Evolutionary conservation across 2,888 invertebrate genomes (phyloP).

Genomic region (Zaprionus lineosus): DNA sequence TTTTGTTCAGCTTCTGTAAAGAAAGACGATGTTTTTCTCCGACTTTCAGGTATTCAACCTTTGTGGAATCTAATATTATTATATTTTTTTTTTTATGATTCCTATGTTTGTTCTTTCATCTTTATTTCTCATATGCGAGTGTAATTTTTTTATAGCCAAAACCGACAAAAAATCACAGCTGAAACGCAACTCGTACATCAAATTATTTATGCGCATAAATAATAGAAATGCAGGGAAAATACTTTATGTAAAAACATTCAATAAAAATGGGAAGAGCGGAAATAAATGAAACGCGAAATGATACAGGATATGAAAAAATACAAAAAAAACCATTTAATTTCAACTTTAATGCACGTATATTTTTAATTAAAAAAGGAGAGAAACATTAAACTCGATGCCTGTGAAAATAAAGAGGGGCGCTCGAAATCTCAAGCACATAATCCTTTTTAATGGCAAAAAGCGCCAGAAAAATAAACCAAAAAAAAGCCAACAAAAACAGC

Average conservation of each 20-base stretch:
- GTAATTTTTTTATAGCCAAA: slow-evolving; percentile 37
- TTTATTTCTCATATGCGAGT: slow-evolving; percentile 16
- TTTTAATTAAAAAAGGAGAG: slow-evolving; percentile 62
- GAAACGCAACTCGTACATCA: slow-evolving; percentile 31
- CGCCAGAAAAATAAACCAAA: slow-evolving; percentile 7
- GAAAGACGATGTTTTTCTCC: too few species aligned
- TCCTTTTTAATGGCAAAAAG: slow-evolving; percentile 56
- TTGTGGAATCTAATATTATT: neutral
- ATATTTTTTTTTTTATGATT: slow-evolving; percentile 6
- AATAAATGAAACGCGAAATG: too few species aligned
- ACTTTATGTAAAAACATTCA: too few species aligned
- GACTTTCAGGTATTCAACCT: neutral
- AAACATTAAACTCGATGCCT: neutral
- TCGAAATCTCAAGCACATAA: slow-evolving; percentile 58
- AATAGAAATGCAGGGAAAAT: slow-evolving; percentile 21
- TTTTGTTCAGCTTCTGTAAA: slow-evolving; percentile 1
- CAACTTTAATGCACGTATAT: slow-evolving; percentile 48
- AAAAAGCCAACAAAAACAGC: slow-evolving; percentile 2
- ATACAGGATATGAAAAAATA: too few species aligned
- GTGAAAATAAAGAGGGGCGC: slow-evolving; percentile 6
- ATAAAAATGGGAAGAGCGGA: slow-evolving; percentile 7
- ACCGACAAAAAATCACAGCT: slow-evolving; percentile 51
- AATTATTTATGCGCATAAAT: slow-evolving; percentile 40
- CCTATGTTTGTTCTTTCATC: neutral
- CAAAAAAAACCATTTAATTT: slow-evolving; percentile 41